A percentile compares a stretch with the other conserved stretches of the same genome.
Conservation (phyloP, 2,888 invertebrate genomes). For the Andricus curvator region DNA sequence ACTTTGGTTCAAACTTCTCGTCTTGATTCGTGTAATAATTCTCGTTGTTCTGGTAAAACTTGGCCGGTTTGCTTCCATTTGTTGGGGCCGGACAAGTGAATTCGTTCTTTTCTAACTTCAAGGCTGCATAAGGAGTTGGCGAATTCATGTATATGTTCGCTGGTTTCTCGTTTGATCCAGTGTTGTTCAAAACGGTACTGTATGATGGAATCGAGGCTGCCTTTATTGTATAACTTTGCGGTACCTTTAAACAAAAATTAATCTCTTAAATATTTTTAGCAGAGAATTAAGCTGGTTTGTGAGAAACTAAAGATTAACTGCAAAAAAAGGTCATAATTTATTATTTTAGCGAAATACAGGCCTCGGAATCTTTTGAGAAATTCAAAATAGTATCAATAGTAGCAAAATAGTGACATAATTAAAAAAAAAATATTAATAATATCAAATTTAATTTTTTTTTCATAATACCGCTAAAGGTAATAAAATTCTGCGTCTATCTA, state of each 20-base stretch:
- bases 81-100: slow-evolving; percentile 58
- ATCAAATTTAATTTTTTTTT: too few relatives aligned
- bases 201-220: slow-evolving; percentile 87
- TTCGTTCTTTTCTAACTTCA: slow-evolving; percentile 73
- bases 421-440: too few relatives aligned
- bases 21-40: slow-evolving; percentile 70
- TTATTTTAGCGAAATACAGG: neutral
- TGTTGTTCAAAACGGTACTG: slow-evolving; percentile 84
- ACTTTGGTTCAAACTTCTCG: slow-evolving; percentile 71
- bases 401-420: too few relatives aligned
- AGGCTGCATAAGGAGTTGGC: slow-evolving; percentile 70
- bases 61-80: slow-evolving; percentile 65
- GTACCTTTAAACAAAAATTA: slow-evolving; percentile 80
- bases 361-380: too few relatives aligned
- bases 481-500: too few relatives aligned
- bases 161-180: slow-evolving; percentile 69
- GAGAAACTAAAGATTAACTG: neutral
- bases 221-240: slow-evolving; percentile 87
- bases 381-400: too few relatives aligned
- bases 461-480: too few relatives aligned
- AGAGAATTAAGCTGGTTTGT: neutral
- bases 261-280: neutral
- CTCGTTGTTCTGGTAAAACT: slow-evolving; percentile 71
- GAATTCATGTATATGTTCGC: slow-evolving; percentile 74
- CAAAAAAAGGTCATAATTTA: neutral